Base-by-base conservation (phyloP, 2,888 invertebrate genomes). In the Cetonia aurata region DNA sequence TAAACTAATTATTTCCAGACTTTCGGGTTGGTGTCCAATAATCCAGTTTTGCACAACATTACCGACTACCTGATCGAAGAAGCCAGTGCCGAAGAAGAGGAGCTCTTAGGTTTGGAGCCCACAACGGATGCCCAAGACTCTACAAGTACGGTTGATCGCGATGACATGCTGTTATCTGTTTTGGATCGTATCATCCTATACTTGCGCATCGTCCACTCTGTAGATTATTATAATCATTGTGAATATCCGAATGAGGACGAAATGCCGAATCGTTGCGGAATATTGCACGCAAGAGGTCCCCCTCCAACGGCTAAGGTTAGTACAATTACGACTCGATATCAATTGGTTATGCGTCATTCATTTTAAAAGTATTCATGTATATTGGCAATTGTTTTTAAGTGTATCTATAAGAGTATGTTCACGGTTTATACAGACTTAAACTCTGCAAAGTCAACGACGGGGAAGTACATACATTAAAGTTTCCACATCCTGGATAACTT, bases 161-260 rank as follows among this genome's bases (percentile, higher is more conserved):
- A 94, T 82, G 90, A 92, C 53, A 85, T 87, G 46, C 84, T 95
- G 31, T 86, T 93, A 72, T 88, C 90, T 73, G 96, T 95, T 70
- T 79, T 91, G 65, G 92, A 92, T 80, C 90, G 93, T 57, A 89
- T 99, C 71, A 91, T 99, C 60, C 84, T 99, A 62, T 99, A 99
- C 83, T 86, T 99, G 79, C 91, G 99, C 59, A 89, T 99, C 55
- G 99, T 99, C 0, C 98, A 99, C 84, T 99, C 99, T 0, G 94
- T 99, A 66, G 99, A 99, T 85, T 99, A 96, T 84, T 99, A 99
- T 86, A 98, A 98, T 86, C 97, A 97, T 81, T 97, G 96, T 81
- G 99, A 99, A 82, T 99, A 99, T 85, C 97, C 98, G 0, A 97
- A 98, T 79, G 99, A 99, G 84, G 99, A 99, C 83, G 98, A 98